These are phyloP conservation scores for Catalaphyllia jardinei DNA, from an alignment of 64 coral and sea anemone species.

Conservation along the genomic window DNA sequence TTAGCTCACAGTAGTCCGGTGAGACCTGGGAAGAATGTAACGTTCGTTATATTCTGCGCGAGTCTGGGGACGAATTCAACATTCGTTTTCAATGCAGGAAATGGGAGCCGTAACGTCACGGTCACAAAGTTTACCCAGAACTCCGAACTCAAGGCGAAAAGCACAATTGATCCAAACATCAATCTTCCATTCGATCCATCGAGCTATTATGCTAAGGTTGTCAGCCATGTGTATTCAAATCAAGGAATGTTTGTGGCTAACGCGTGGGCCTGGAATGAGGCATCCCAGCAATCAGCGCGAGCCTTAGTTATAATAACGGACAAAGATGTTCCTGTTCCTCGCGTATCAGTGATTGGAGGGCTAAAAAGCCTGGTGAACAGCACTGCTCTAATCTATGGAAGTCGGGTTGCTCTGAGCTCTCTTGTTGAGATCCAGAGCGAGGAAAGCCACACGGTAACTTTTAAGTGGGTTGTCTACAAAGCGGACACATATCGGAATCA, in stretches of 20 bases:
- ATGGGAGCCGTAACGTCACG: conserved; percentile 24
- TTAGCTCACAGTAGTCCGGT: conserved; percentile 42
- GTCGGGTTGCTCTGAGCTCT: conserved; percentile 56
- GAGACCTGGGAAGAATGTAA: conserved; percentile 46
- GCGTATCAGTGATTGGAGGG: conserved; percentile 59
- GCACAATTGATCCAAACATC: conserved; percentile 18
- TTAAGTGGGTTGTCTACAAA: conserved; percentile 61
- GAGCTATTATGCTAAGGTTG: conserved; percentile 25
- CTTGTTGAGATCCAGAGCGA: conserved; percentile 45
- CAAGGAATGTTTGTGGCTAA: conserved; percentile 22
- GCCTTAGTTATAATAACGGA: conserved; percentile 58
- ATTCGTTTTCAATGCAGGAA: conserved; percentile 62
- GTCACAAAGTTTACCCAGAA: conserved; percentile 10
- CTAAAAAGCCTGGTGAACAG: conserved; percentile 13
- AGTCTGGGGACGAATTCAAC: conserved; percentile 60
- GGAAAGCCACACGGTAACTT: conserved; percentile 18
- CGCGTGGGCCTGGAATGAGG: conserved; percentile 70
- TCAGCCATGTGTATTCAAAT: conserved; percentile 41
- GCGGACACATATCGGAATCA: conserved; percentile 62
- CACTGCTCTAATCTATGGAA: conserved; percentile 42
- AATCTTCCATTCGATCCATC: conserved; percentile 52
- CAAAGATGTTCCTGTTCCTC: conserved; percentile 36
- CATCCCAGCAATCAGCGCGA: conserved; percentile 36
- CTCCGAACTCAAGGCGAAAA: not conserved
- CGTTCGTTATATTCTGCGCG: conserved; percentile 75